Evolutionary conservation across 2,888 invertebrate species (phyloP), one percentile per base, ranked within the genome.

Genomic region (Stenichneumon culpator): DNA sequence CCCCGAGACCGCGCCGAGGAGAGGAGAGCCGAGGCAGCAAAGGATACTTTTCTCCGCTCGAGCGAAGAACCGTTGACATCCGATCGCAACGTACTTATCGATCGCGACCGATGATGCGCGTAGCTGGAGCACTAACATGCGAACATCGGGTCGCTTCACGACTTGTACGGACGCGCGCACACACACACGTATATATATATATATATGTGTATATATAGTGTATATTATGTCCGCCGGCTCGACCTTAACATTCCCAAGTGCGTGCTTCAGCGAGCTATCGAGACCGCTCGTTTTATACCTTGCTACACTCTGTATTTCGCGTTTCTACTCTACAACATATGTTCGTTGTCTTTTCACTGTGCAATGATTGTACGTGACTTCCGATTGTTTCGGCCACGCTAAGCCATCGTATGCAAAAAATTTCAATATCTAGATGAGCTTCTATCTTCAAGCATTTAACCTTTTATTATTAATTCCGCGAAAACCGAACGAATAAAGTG

Each of bases 81-180:
- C 82, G 85, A 85, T 85, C 79, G 67, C 82, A 85, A 82, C 82
- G 85, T 82, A 82, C 85, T 82, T 82, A 82, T 82, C 82, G 82
- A 82, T 79, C 79, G 82, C 68, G 74, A 74, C 69, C 69, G 79
- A 70, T 57, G 47, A 74, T 74, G 67, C 44, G 77, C 39, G 19
- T 54, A 32, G n/a, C 52, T 67, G 54, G 32, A 36, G 28, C 63
- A 16, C 72, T 50, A 60, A 57, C 68, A 47, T 19, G 72, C 82
- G n/a, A 50, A 57, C n/a, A 22, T 70, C 28, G 52, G 16, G 19
- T 54, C 32, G 28, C 52, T 36, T 22, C 22, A 28, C 74, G 68
- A 28, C 67, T 22, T 2, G 28, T 72, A 22, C 22, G 54, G 22
- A 36, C 36, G 36, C 36, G 7, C 36, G 2, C 36, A 0, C 36